Evolutionary conservation across 2,888 invertebrate genomes (phyloP).

Genomic region (Clunio marinus): DNA sequence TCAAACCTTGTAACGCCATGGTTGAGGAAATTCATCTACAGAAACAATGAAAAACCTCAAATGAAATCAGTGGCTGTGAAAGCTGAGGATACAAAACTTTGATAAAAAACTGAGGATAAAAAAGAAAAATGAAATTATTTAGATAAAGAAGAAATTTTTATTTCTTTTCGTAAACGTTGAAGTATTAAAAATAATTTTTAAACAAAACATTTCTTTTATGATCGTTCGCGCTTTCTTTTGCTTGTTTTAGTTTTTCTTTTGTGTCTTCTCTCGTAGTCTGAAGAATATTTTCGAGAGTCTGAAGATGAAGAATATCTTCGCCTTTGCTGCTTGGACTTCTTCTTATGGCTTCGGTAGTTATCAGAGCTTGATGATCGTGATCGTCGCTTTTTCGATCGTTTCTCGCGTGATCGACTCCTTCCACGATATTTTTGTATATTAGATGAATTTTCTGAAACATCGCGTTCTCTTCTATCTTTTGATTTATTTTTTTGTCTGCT

Average conservation of each 20-base stretch:
- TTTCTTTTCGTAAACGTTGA: not conserved
- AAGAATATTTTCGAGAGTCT: conserved; percentile 39
- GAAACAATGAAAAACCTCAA: not conserved
- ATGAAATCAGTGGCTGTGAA: not conserved
- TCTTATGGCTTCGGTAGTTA: not conserved
- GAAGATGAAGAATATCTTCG: not conserved
- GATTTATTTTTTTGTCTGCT: not conserved
- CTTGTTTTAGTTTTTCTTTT: conserved; percentile 50
- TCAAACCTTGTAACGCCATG: conserved; percentile 63
- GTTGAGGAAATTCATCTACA: conserved; percentile 53
- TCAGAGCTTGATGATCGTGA: not conserved
- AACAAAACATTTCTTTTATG: conserved; percentile 40
- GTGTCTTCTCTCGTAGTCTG: conserved; percentile 44
- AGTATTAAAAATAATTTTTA: not conserved
- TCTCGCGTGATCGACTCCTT: conserved; percentile 23
- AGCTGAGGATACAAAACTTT: conserved; percentile 28
- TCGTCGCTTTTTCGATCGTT: not conserved
- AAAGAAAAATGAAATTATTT: not conserved
- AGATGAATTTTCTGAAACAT: conserved; percentile 7
- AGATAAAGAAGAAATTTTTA: not conserved
- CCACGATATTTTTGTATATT: conserved; percentile 16
- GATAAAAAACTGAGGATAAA: too few relatives aligned
- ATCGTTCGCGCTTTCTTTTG: conserved; percentile 48
- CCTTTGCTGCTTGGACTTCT: conserved; percentile 30
- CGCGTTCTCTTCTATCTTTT: not conserved